Evolutionary conservation across 2,888 invertebrate species (phyloP), one percentile per base, ranked within the genome.

Genomic region (Agonum fuliginosum): DNA sequence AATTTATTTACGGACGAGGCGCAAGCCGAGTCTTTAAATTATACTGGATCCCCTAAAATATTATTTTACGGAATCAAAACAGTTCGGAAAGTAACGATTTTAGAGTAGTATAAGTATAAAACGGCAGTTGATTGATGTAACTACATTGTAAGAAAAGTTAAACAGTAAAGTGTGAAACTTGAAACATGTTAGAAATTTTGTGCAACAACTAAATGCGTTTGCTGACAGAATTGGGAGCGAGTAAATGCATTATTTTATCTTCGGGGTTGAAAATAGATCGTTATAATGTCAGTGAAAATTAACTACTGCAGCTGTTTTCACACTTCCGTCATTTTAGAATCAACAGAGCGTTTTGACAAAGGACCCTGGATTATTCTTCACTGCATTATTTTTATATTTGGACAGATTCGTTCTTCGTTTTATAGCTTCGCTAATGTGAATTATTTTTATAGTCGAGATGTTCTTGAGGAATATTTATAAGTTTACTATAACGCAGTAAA

Each of bases 221-320:
- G 51, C 22, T 51, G 20, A 51, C 51, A 51, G 12, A 51, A 54
- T 54, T 54, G 54, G 12, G 22, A 22, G 12, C 54, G 54, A 54
- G 54, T 48, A 8, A 10, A 27, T 54, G 54, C 43, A 22, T 69
- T 43, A 43, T 71, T 71, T 71, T 51, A 74, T 74, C 65, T 43
- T 62, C 46, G 46, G 65, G 74, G 65, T 74, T 74, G 74, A 74
- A 74, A 74, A 74, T 74, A 74, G 74, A 62, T 34, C 46, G 74
- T 65, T 74, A 58, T 65, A 65, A 22, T 65, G 74, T 51, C 65
- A 46, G 17, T 24, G 62, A 30, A 41, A 67, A 75, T 75, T 75
- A 75, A 75, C 67, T 75, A 34, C 67, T 75, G 75, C 75, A 75
- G 75, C 75, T 75, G 75, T 75, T 74, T 67, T 51, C 48, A 62